Conservation (phyloP, 2,797 vertebrate genomes). For the Craterocephalus amniculus region DNA sequence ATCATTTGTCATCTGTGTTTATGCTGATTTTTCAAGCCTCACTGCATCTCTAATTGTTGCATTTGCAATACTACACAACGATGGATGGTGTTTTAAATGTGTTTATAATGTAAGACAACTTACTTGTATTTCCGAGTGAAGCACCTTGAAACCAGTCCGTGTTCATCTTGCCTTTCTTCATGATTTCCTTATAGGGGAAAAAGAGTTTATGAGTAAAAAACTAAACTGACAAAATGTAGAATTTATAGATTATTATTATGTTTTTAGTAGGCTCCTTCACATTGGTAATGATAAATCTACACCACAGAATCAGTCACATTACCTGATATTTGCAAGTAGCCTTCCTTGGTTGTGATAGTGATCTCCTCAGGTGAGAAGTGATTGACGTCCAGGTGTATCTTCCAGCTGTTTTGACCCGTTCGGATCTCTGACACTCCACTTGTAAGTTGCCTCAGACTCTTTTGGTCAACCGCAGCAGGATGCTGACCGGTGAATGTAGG, state of each 20-base stretch:
- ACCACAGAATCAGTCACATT: neutral
- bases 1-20: neutral
- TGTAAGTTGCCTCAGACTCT: constrained; percentile 33
- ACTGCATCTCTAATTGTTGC: neutral
- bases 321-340: constrained; percentile 82
- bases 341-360: constrained; percentile 75
- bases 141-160: constrained; percentile 74
- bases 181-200: constrained; percentile 72
- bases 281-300: neutral
- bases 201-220: neutral
- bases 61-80: neutral
- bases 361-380: constrained; percentile 80
- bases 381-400: constrained; percentile 77
- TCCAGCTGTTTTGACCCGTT: constrained; percentile 74
- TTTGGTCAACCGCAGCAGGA: constrained; percentile 7
- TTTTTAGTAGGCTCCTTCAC: neutral
- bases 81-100: neutral
- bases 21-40: neutral
- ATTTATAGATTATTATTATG: neutral
- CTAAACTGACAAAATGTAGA: neutral
- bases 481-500: constrained; percentile 45
- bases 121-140: constrained; percentile 83
- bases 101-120: constrained; percentile 22
- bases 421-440: constrained; percentile 73
- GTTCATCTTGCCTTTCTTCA: constrained; percentile 75